Evolutionary conservation across 2,113 vertebrate genomes (phyloP).

Genomic region (Forbesichthys papilliferus): DNA sequence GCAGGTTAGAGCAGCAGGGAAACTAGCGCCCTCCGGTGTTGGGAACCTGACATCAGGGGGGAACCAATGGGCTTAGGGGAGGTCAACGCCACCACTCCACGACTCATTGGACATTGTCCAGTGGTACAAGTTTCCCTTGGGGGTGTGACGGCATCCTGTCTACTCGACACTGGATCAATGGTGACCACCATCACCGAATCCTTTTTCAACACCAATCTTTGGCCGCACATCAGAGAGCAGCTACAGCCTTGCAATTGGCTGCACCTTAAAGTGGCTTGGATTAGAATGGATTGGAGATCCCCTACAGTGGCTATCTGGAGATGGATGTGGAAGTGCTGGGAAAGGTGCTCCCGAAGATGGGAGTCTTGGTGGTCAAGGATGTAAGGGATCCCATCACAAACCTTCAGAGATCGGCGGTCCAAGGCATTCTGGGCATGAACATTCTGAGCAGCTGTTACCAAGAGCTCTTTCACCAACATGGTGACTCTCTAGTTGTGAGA

Average conservation of each 20-base stretch:
- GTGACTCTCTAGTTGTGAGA: background rate
- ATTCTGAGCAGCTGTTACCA: constrained; percentile 9
- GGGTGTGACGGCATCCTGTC: no score
- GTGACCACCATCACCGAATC: no score
- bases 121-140: no score
- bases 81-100: no score
- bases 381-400: background rate
- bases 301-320: background rate
- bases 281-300: background rate
- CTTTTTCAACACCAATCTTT: no score
- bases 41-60: no score
- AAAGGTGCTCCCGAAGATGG: background rate
- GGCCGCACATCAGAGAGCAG: no score
- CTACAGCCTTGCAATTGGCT: background rate
- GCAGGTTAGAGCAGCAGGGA: no score
- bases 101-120: no score
- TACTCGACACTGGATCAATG: no score
- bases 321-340: background rate
- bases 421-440: constrained; percentile 14
- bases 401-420: background rate
- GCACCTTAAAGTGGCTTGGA: background rate
- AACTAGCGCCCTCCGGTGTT: no score
- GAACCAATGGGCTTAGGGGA: no score
- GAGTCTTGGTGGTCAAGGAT: constrained; percentile 8
- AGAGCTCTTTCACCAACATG: constrained; percentile 25